Percentiles rank a stretch among this genome's conserved stretches.
Evolutionary conservation across 2,888 invertebrate genomes (phyloP).

Genomic region (Poecilobothrus nobilitatus): DNA sequence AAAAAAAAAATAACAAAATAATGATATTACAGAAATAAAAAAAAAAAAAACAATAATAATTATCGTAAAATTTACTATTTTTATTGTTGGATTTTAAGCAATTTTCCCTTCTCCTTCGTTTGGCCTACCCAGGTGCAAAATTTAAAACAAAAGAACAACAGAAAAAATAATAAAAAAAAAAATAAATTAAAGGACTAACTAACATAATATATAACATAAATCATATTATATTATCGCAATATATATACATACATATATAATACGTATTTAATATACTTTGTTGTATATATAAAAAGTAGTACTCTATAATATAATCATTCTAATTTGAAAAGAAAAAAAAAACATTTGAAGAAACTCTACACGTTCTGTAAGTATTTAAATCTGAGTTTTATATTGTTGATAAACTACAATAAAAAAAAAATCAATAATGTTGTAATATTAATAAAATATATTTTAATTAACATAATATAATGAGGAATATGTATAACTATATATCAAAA

Average conservation of each 20-base stretch:
- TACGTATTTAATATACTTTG: not conserved
- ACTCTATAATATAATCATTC: not conserved
- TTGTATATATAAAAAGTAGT: not conserved
- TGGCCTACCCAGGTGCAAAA: slow-evolving; percentile 10
- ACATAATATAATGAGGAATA: too few species aligned
- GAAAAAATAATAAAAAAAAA: slow-evolving; percentile 13
- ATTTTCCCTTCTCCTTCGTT: slow-evolving; percentile 6
- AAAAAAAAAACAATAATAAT: not conserved
- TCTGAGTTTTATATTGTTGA: not conserved
- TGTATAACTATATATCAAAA: too few species aligned
- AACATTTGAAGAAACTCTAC: not conserved
- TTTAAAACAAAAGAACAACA: slow-evolving; percentile 14
- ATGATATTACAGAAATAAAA: slow-evolving; percentile 12
- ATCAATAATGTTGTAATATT: too few species aligned
- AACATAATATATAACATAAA: not conserved
- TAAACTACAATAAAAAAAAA: not conserved
- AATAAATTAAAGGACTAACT: slow-evolving; percentile 6
- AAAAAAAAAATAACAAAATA: slow-evolving; percentile 17
- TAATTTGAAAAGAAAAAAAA: not conserved
- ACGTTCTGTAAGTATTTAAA: slow-evolving; percentile 3
- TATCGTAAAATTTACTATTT: slow-evolving; percentile 15
- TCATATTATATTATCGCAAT: not conserved
- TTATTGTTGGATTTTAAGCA: slow-evolving; percentile 16
- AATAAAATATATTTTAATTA: too few species aligned
- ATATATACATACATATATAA: not conserved